Base-by-base conservation (phyloP, 2,113 vertebrate species). In the Syngnathus scovelli region DNA sequence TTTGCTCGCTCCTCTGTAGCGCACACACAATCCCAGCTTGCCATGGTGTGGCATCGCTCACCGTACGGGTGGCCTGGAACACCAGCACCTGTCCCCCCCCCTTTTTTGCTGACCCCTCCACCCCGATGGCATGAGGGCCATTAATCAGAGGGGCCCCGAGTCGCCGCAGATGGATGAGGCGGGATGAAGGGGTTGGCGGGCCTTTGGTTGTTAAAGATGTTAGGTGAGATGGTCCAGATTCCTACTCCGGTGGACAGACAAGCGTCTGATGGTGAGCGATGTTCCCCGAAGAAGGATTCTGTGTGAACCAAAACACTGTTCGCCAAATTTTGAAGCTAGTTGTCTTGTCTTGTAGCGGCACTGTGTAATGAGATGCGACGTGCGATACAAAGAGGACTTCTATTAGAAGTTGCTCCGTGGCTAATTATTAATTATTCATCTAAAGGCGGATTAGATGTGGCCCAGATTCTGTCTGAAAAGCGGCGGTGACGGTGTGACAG, bases 381-480 rank as follows among this genome's bases (percentile, higher is more conserved):
- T 71, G 70, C 72, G 64, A 78, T 76, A 82, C 77, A 82, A 81
- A 83, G 61, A 82, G 66, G 84, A 66, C 75, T 70, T 69, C 72
- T 70, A 87, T 88, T 70, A 76, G 84, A 91, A 87, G 83, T 87
- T 86, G 79, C 85, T 83, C 82, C 78, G 77, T 87, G 88, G 90
- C 88, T 88, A 89, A 87, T 90, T 89, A 91, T 92, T 90, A 92
- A 92, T 92, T 89, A 91, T 92, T 92, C 87, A 92, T 90, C 82
- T 74, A 73, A 33, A 88, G 87, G 81, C 87, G 79, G 85, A 89
- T 91, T 91, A 90, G 84, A 90, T 83, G 86, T 89, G 90, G 81
- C 89, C 91, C 86, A 92, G 83, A 91, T 90, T 91, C 83, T 81
- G 70, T 77, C 83, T 81, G 80, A 67, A 78, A 80, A 86, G 79